Base-by-base conservation (phyloP, 1,140 invertebrate genomes). In the Neodiprion pinetum region DNA sequence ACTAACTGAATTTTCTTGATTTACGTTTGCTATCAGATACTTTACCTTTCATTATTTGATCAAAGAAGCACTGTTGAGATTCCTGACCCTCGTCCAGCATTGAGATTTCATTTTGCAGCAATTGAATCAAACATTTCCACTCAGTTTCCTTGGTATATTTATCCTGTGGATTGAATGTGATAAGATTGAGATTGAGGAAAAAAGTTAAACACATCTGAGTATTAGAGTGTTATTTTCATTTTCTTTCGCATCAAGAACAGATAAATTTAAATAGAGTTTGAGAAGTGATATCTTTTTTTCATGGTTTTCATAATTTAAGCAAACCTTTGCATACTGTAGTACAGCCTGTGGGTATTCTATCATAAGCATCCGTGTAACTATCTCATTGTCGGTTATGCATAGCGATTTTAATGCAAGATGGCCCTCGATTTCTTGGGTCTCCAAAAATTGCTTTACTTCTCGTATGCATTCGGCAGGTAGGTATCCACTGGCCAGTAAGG, bases 271-370 rank as follows among this genome's bases (percentile, higher is more conserved):
- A 49, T 50, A 74, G 71, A 68, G 11, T 14, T 53, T 65, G 65
- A 49, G 68, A 47, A 21, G 28, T 40, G 12, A 48, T 14, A 66
- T 49, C 48, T 50, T 70, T 71, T 72, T 40, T 40, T 0, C 1
- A 40, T 40, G 28, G 28, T 40, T 40, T 40, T 40, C 28, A 61
- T 61, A 61, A 17, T 61, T 61, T 61, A n/a, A 83, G 28, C 72
- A 79, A 86, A 92, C 91, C 86, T 91, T 91, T 5, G 89, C 89
- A 80, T 90, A 92, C 48, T 90, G 88, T 23, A 91, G 75, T n/a
- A 91, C 75, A 77, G 89, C 90, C 73, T 90, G 90, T 2, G 91
- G 91, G 78, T 90, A 91, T 14, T 88, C 84, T 2, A 91, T 87
- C 49, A 91, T 82, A 9, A 92, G 72, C 65, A 90, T 75, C 48